Base-by-base conservation (phyloP, 1,140 invertebrate species). In the Drosophila persimilis region DNA sequence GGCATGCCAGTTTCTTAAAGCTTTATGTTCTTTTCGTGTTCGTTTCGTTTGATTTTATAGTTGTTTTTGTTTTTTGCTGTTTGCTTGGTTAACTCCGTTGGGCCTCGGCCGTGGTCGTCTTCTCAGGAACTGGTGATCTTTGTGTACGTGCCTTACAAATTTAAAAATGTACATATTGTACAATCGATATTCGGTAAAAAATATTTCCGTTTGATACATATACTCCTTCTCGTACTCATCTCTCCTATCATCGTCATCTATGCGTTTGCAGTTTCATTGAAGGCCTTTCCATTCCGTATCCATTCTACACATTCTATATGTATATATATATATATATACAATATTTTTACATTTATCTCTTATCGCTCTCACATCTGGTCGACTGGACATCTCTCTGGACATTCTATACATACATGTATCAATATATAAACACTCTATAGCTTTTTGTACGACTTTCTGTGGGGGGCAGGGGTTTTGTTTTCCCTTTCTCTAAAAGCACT, bases 401-500 rank as follows among this genome's bases (percentile, higher is more conserved):
- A 56, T 43, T 66, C 63, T 69, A 56, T 67, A 67, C 48, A 65
- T 54, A 22, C 59, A 39, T 60, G 39, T 71, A 55, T 41, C 43
- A 26, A 43, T 63, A 41, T 73, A 58, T 69, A 69, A 47, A 71
- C 50, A 58, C 45, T 57, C 60, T 74, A 46, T 74, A 26, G 47
- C 11, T 11, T 47, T 74, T 74, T 74, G 70, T 74, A 74, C 71
- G 71, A 74, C 50, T 48, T 47, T 74, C 60, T 73, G 59, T 73
- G 60, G 70, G 70, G 9, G 31, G 13, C 2, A 11, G 35, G 65
- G 41, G 20, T 48, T 58, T 59, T 58, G 20, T 52, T 51, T 61
- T 55, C 65, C 61, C 55, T 43, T 65, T 76, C 44, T 84, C 65
- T 84, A 91, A 77, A 91, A 90, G 74, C 89, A 91, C 64, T 91